These are phyloP conservation scores for Nycteola revayana DNA, from an alignment of 2,888 invertebrate genomes.

Conservation along the genomic window DNA sequence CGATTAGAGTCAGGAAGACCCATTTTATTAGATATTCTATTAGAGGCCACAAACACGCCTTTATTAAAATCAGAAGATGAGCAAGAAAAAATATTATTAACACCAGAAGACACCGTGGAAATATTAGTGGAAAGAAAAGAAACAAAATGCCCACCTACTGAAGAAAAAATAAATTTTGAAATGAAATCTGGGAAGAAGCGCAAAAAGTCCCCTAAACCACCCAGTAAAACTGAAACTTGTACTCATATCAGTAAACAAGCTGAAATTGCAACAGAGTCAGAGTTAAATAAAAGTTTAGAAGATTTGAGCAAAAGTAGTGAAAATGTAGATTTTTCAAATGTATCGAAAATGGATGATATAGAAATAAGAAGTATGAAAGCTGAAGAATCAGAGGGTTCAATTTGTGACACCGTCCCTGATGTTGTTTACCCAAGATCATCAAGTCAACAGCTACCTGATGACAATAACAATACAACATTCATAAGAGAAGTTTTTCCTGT, in stretches of 20 bases:
- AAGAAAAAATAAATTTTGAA: constrained; percentile 27
- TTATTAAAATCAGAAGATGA: background rate
- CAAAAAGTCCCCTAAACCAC: constrained; percentile 41
- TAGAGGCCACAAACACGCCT: constrained; percentile 3
- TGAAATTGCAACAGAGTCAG: too few species aligned
- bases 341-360: constrained; percentile 27
- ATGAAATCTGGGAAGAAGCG: constrained; percentile 40
- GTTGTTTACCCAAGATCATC: constrained; percentile 58
- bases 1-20: constrained; percentile 6
- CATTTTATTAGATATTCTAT: constrained; percentile 5
- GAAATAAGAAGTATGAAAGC: constrained; percentile 40
- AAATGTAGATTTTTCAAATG: constrained; percentile 21
- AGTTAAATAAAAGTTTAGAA: too few species aligned
- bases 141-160: constrained; percentile 7
- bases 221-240: constrained; percentile 12
- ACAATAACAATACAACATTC: constrained; percentile 58
- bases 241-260: too few species aligned
- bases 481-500: constrained; percentile 55
- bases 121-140: constrained; percentile 13
- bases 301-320: constrained; percentile 4
- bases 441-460: constrained; percentile 53
- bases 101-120: constrained; percentile 17
- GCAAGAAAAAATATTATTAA: constrained; percentile 19
- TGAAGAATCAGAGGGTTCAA: constrained; percentile 41
- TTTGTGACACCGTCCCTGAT: constrained; percentile 53